These are phyloP conservation scores for Liopterus haemorrhoidalis DNA, from an alignment of 2,888 invertebrate genomes.

Conservation along the genomic window DNA sequence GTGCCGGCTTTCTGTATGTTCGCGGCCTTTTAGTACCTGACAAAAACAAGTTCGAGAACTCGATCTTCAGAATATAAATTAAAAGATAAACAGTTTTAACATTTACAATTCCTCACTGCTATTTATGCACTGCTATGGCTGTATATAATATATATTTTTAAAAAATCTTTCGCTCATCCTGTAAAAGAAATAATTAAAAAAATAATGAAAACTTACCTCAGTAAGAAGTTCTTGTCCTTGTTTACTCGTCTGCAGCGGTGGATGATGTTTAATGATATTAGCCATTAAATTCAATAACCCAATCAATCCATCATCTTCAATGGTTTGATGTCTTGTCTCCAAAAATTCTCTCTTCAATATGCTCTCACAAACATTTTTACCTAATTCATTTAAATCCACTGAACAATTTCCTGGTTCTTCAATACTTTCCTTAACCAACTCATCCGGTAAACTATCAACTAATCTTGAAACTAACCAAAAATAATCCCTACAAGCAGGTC, in stretches of 20 bases:
- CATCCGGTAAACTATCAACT: constrained; percentile 78
- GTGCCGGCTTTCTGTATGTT: no score
- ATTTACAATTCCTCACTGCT: neutral
- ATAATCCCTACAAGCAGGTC: constrained; percentile 89
- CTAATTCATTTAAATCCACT: constrained; percentile 63
- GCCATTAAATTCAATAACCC: constrained; percentile 80
- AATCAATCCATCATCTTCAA: constrained; percentile 86
- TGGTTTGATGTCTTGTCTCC: constrained; percentile 72
- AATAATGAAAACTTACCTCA: constrained; percentile 45
- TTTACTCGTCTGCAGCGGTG: constrained; percentile 75
- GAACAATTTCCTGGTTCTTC: constrained; percentile 52
- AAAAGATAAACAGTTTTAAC: no score
- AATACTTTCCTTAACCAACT: constrained; percentile 62
- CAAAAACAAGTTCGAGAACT: no score
- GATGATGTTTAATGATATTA: constrained; percentile 83
- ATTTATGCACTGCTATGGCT: neutral
- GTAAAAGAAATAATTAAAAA: neutral
- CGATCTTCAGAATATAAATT: no score
- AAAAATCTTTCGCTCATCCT: neutral
- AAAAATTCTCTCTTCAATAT: constrained; percentile 73
- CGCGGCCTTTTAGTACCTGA: no score
- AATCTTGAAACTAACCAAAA: constrained; percentile 88
- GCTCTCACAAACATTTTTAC: constrained; percentile 63
- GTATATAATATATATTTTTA: constrained; percentile 1
- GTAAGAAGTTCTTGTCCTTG: constrained; percentile 64